A percentile compares a stretch with the other conserved stretches of the same genome.
These are phyloP conservation scores for Hydraecia micacea DNA, from an alignment of 2,888 invertebrate genomes.

Conservation along the genomic window DNA sequence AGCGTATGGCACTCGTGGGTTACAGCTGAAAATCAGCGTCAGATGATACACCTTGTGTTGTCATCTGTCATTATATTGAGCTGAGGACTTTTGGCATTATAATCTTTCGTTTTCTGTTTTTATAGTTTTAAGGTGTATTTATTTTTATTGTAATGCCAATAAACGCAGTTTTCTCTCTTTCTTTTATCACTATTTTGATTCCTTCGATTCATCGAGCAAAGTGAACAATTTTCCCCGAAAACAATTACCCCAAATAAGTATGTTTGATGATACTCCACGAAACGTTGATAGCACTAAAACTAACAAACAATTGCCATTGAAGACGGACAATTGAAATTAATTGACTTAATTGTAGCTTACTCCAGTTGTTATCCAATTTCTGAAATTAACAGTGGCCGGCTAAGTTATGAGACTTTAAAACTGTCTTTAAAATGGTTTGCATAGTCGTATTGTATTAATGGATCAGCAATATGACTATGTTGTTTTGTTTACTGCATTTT, in stretches of 20 bases:
- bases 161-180: not conserved
- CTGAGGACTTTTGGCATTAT: no score
- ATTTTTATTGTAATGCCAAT: no score
- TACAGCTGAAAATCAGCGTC: no score
- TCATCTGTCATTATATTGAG: no score
- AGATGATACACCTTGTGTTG: no score
- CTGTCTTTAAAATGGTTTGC: conserved; percentile 30
- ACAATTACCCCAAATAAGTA: conserved; percentile 51
- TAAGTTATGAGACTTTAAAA: conserved; percentile 58
- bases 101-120: no score
- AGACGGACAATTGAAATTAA: conserved; percentile 61
- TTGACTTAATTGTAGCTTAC: conserved; percentile 62
- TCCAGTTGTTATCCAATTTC: conserved; percentile 64
- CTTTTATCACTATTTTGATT: not conserved
- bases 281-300: conserved; percentile 63
- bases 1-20: no score
- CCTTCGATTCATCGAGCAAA: conserved; percentile 17
- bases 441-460: conserved; percentile 16
- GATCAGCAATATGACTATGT: not conserved
- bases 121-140: no score
- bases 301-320: conserved; percentile 56
- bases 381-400: conserved; percentile 53
- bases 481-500: conserved; percentile 4
- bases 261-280: conserved; percentile 36
- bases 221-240: conserved; percentile 44